These are phyloP conservation scores for Cochlearius cochlearius DNA, from an alignment of 2,113 vertebrate genomes.

Conservation along the genomic window DNA sequence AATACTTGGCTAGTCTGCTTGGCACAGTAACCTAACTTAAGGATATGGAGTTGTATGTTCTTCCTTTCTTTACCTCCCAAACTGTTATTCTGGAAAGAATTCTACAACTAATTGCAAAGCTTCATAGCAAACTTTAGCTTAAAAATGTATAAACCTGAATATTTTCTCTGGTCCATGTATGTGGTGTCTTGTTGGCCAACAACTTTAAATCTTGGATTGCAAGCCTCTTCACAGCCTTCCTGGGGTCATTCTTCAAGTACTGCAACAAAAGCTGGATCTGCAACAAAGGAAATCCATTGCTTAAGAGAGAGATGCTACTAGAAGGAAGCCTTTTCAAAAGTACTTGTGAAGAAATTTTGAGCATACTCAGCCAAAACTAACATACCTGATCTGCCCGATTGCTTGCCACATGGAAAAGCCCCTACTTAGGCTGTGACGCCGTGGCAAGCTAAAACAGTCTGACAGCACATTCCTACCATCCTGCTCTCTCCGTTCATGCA, in stretches of 20 bases:
- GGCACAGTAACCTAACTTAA: not conserved
- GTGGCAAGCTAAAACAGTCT: not conserved
- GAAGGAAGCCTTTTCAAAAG: not conserved
- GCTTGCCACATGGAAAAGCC: not conserved
- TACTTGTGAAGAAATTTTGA: not conserved
- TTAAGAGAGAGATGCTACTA: not conserved
- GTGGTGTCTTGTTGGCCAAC: conserved; percentile 92
- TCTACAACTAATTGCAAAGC: not conserved
- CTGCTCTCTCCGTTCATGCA: not conserved
- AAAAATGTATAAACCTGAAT: conserved; percentile 81
- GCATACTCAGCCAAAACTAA: not conserved
- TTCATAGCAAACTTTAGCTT: not conserved
- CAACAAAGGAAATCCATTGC: not conserved
- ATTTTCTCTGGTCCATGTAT: conserved; percentile 93
- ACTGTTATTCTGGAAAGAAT: not conserved
- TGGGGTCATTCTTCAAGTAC: conserved; percentile 91
- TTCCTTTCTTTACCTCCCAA: not conserved
- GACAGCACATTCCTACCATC: not conserved
- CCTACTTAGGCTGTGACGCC: not conserved
- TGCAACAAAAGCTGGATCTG: conserved; percentile 93
- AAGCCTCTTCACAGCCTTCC: conserved; percentile 93
- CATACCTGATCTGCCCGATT: not conserved
- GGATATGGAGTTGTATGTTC: not conserved
- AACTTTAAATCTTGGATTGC: conserved; percentile 91
- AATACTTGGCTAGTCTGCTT: not conserved